Base-by-base conservation (phyloP, 2,888 invertebrate species). In the Caradrina clavipalpis region DNA sequence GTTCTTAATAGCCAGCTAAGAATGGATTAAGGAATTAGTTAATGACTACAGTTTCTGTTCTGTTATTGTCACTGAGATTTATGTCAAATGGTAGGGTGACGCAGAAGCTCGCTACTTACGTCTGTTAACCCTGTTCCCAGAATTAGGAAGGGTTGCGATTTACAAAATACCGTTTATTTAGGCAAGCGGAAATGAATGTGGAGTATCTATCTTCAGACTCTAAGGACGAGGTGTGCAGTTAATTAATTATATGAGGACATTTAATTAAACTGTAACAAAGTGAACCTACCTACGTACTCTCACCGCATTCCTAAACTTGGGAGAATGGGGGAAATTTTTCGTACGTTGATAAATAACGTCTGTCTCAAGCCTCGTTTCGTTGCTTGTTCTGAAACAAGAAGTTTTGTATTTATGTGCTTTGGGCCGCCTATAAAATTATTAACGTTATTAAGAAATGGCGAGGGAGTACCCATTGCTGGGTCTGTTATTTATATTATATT, bases 241-340 rank as follows among this genome's bases (percentile, higher is more conserved):
- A 73, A 76, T 70, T 78, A 70, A 78, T 81, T 71, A 69, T 57
- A 72, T 57, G 22, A 63, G 62, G 45, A 78, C 72, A 61, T 79
- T 78, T 79, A 82, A 82, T 72, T 70, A 76, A 78, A 79, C 63
- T 68, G 56, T 22, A 56, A 69, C 79, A 68, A 79, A 78, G 50
- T 76, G 50, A 61, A 71, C 17, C 35, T 61, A 66, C 56, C 19
- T 45, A 17, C 17, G 62, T 64, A 66, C 53, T 64, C 62, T 60
- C 59, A 59, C 72, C 60, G 22, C 69, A 64, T 76, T 68, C 57
- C 57, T 55, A 31, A 81, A 81, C 58, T 75, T 72, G 53, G 17
- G 21, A 26, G 69, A 69, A 71, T 53, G 56, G 66, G 26, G 60
- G 57, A 51, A 58, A 69, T 65, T 71, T 73, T 73, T 69, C 62